Evolutionary conservation across 1,140 invertebrate genomes (phyloP), one percentile per base, ranked within the genome.

Genomic region (Megalopta genalis): DNA sequence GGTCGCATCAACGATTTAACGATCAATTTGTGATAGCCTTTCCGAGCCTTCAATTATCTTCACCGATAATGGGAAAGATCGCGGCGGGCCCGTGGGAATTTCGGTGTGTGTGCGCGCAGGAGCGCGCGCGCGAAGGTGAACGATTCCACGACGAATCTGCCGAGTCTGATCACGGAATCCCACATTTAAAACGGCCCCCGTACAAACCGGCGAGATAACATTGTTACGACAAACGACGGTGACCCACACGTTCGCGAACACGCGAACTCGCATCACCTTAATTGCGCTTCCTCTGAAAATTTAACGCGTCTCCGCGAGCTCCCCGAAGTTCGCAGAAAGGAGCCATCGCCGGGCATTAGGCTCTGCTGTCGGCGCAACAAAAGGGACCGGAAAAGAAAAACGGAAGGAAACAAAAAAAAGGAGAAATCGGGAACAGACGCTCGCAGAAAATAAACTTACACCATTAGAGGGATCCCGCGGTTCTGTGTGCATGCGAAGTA

Each of bases 41-140:
- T 27, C 21, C 23, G 6, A 63, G n/a, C 32, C 76, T 64, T 78
- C 69, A 64, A 72, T 73, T 72, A 72, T 57, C 25, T 37, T 42
- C 27, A 72, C 25, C 32, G 69, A 71, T 72, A 73, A 54, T 64
- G 32, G 68, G 25, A 69, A 25, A 37, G 16, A 27, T 54, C 54
- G 18, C 23, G 6, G 27, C 23, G 54, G 21, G 6, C 59, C 37
- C 59, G 27, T 62, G 66, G 57, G 74, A 77, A 62, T 77, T 69
- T 60, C 57, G 68, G 14, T 18, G 25, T 5, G 66, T 69, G 69
- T 46, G 42, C 4, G 32, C 32, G 32, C 32, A 32, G 1, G 32
- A 1, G 32, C 32, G 32, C 1, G 32, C 32, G 32, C 32, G 32
- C 54, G 66, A 77, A 70, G 57, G 60, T 14, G 14, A 46, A 77